Percentiles rank a stretch among this genome's conserved stretches.
Evolutionary conservation across 2,113 vertebrate genomes (phyloP).

Genomic region (Diadophis punctatus): DNA sequence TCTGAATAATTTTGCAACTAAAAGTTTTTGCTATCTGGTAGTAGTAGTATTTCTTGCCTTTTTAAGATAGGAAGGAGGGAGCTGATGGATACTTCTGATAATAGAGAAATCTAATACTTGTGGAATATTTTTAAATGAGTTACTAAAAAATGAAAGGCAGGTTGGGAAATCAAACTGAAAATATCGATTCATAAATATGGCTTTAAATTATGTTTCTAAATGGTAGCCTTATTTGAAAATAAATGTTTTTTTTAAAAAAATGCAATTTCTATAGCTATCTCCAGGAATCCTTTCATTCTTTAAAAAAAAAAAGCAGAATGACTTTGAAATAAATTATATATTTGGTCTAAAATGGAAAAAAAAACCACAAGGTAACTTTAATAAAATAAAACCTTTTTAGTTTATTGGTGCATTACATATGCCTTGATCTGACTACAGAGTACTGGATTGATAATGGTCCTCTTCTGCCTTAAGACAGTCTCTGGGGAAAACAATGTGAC

Average conservation of each 20-base stretch:
- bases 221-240: not conserved
- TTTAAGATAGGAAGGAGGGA: not conserved
- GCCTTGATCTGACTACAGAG: not conserved
- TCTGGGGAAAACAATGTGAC: not conserved
- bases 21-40: not conserved
- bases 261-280: not conserved
- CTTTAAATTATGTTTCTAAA: not conserved
- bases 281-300: not conserved
- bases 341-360: conserved; percentile 19
- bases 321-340: conserved; percentile 18
- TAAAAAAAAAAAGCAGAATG: not conserved
- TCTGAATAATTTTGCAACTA: conserved; percentile 21
- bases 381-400: conserved; percentile 8
- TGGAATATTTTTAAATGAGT: not conserved
- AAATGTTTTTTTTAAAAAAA: not conserved
- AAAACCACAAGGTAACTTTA: conserved; percentile 8
- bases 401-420: conserved; percentile 28
- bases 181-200: not conserved
- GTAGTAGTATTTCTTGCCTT: not conserved
- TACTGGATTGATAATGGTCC: conserved; percentile 4
- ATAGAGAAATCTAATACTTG: not conserved
- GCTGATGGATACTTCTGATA: not conserved
- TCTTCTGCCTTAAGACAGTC: conserved; percentile 5
- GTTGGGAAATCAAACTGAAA: not conserved
- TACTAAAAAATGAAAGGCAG: not conserved